phyloP scores from a whole-genome alignment of 2,888 invertebrate species.

The Helicoverpa assulta region DNA sequence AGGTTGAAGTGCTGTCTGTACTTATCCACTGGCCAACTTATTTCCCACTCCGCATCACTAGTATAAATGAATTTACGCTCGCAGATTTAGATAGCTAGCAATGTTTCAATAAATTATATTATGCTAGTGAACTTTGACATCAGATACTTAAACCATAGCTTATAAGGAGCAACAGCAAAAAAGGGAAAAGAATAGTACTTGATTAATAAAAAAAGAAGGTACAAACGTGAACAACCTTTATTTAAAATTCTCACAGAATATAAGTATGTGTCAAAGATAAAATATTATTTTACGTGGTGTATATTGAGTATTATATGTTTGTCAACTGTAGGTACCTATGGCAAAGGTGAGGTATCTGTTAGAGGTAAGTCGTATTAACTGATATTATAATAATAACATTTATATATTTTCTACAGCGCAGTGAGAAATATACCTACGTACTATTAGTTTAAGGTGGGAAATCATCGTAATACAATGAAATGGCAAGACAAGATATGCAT shows the following conservation, averaged over 20 bases:
- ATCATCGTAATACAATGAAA: background rate
- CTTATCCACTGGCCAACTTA: too few species aligned
- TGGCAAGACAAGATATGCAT: background rate
- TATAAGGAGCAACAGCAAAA: too few species aligned
- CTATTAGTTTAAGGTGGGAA: background rate
- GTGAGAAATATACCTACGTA: background rate
- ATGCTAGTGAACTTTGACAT: too few species aligned
- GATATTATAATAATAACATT: background rate
- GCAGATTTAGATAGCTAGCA: too few species aligned
- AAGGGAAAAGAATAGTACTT: too few species aligned
- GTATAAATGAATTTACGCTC: too few species aligned
- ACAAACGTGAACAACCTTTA: conserved; percentile 23
- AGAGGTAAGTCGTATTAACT: background rate
- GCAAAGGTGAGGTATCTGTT: background rate
- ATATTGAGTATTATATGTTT: background rate
- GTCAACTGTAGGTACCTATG: background rate
- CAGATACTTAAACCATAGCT: too few species aligned
- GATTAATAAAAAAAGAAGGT: conserved; percentile 4
- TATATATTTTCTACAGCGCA: background rate
- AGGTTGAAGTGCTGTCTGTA: too few species aligned
- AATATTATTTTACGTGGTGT: background rate
- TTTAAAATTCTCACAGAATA: conserved; percentile 18
- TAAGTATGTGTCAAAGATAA: background rate
- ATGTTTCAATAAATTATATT: too few species aligned
- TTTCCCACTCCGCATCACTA: too few species aligned